Evolutionary conservation across 2,888 invertebrate species (phyloP), one percentile per base, ranked within the genome.

Genomic region (Sarcophaga subvicina): DNA sequence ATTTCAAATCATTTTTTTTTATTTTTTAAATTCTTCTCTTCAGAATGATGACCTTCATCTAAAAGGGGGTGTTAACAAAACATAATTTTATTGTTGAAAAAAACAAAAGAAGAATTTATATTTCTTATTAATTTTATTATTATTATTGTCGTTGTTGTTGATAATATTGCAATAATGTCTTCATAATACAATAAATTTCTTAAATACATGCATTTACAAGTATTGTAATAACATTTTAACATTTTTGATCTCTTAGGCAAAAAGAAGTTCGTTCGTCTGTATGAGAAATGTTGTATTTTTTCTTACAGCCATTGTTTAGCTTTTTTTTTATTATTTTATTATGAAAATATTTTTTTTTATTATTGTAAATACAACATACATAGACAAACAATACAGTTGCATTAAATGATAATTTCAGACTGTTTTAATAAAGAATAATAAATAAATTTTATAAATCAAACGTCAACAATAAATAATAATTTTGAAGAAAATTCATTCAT

Each of bases 1-100:
- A 54, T 54, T 54, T 54, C 17, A 5, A 69, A 69, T 20, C 11
- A 69, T 69, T 69, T 12, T 49, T 45, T 64, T 22, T 27, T 12
- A 12, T 64, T 25, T 64, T 60, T 66, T 45, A 73, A 75, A 47
- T 67, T 45, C 22, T 67, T 45, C 22, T 11, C 27, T 54, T 54
- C 12, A 54, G 17, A 54, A 54, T 54, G 17, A 54, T 81, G 84
- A 47, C 87, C 87, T 87, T 87, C 81, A 84, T 70, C 22, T 0
- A 54, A 81, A 84, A 81, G 81, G 81, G 87, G 87, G 87, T 84
- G 87, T 87, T 87, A 83, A 75, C 87, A 63, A 71, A 72, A 64
- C 27, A 82, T 59, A 64, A 70, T 76, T 62, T 71, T 66, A 37
- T 66, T 72, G 64, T 76, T 81, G 63, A 70, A 17, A 22, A 62